Base-by-base conservation (phyloP, 2,113 vertebrate genomes). In the Odocoileus virginianus region DNA sequence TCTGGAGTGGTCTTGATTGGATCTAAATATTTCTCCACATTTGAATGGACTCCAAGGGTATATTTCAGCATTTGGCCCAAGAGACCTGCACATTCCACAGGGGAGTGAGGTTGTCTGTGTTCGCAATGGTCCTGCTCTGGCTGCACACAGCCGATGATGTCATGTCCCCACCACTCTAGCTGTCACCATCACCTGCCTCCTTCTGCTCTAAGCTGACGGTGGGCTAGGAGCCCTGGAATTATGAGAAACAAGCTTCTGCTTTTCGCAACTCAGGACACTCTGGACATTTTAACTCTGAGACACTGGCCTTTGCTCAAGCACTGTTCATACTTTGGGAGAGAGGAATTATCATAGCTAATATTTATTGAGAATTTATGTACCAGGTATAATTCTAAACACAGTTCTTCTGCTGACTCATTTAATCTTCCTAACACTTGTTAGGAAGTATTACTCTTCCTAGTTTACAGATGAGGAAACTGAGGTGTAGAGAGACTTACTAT, bases 1-100 rank as follows among this genome's bases (percentile, higher is more conserved):
- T 88, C 90, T 97, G 87, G 71, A 96, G 78, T 81, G 87, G 84
- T 84, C 96, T 96, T 93, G 74, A 79, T 71, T 85, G 88, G 88
- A 67, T 91, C 85, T 78, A 97, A 94, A 95, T 82, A 97, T 96
- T 96, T 97, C 76, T 67, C 40, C 33, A 67, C 33, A 43, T 81
- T 90, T 96, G 96, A 87, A 95, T 82, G 58, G 81, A 47, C 64
- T 97, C 90, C 85, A 93, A 61, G 45, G 40, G 25, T 45, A 83
- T 50, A 14, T 76, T 86, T 45, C 60, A 71, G n/a, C 78, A 27
- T 40, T 74, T 25, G 28, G 81, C 58, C n/a, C 33, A n/a, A 40
- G 60, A 58, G 67, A 67, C 61, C 90, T 87, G 74, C 30, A 13
- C 30, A 15, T 89, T 74, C 36, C 21, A 47, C 27, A 64, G 40